Evolutionary conservation across 2,797 vertebrate species (phyloP).

Genomic region (Echiichthys vipera): DNA sequence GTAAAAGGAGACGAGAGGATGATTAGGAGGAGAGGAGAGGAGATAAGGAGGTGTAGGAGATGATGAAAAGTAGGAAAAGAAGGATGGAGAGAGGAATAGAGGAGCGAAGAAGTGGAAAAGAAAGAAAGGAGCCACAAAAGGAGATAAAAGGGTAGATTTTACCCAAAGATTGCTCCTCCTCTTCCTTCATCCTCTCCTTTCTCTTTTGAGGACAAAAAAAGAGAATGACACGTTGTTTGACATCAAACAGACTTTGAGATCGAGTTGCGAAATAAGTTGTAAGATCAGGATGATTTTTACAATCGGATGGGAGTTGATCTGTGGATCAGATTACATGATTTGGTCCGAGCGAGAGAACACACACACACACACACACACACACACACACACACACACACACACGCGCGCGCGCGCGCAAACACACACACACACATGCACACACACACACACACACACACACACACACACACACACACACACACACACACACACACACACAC

Average conservation of each 20-base stretch:
- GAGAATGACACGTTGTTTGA: not conserved
- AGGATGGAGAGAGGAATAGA: not conserved
- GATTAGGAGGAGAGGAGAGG: constrained; percentile 47
- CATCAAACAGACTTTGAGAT: too few species aligned
- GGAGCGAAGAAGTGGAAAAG: not conserved
- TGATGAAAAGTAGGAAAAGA: not conserved
- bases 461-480: constrained; percentile 3
- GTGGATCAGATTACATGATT: constrained; percentile 32
- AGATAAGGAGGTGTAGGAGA: constrained; percentile 7
- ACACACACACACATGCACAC: too few species aligned
- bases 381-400: constrained; percentile 12
- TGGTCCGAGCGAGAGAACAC: not conserved
- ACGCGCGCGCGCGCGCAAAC: not conserved
- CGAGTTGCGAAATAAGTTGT: not conserved
- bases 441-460: too few species aligned
- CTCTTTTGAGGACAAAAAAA: too few species aligned
- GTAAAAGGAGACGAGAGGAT: constrained; percentile 60
- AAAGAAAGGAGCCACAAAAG: not conserved
- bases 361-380: constrained; percentile 1
- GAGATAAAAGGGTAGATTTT: not conserved
- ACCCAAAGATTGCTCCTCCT: not conserved
- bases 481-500: constrained; percentile 1
- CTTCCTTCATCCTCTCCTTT: not conserved
- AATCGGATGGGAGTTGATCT: constrained; percentile 43
- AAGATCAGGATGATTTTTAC: not conserved